Evolutionary conservation across 2,113 vertebrate species (phyloP).

Genomic region (Pomatostomus ruficeps): DNA sequence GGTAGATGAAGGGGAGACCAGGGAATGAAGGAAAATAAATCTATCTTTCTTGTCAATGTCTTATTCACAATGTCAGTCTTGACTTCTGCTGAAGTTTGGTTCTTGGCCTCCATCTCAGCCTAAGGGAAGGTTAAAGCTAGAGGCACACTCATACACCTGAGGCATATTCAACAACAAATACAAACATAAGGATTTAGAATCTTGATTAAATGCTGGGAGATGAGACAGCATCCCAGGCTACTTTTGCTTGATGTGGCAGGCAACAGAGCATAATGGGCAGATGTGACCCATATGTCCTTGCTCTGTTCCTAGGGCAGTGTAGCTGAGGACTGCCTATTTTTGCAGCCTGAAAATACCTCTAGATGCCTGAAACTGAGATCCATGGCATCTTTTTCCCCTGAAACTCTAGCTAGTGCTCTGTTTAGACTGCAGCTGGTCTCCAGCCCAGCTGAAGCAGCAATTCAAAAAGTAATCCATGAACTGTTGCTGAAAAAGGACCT

Average conservation of each 20-base stretch:
- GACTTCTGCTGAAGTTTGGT: neutral
- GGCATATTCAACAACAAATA: neutral
- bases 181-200: neutral
- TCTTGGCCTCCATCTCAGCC: neutral
- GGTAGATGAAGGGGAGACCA: neutral
- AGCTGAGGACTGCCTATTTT: neutral
- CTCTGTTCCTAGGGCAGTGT: neutral
- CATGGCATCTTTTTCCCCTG: neutral
- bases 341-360: neutral
- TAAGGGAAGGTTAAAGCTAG: neutral
- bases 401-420: neutral
- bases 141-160: neutral
- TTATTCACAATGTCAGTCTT: neutral
- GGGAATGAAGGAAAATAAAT: neutral
- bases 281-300: neutral
- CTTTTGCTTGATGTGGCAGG: neutral
- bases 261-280: neutral
- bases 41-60: neutral
- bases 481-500: neutral
- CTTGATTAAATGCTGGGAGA: neutral
- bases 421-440: neutral
- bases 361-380: neutral
- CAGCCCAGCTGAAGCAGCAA: neutral
- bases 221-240: neutral
- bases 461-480: neutral